phyloP scores from a whole-genome alignment of 2,113 vertebrate genomes.

The Melierax canorus region DNA sequence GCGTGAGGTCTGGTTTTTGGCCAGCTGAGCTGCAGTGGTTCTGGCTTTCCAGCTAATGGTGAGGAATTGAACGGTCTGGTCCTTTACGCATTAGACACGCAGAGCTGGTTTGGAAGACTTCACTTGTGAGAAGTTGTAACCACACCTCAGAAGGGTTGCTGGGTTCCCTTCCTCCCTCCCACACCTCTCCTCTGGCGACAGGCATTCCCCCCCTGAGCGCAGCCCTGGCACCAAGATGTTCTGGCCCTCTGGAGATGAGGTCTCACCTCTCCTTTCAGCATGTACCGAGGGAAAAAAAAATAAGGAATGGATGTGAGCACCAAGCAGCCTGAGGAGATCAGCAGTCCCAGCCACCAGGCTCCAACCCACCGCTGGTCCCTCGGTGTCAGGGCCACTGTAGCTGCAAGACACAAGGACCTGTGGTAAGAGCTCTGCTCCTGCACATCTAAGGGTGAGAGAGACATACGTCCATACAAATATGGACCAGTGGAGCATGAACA shows the following conservation, averaged over 20 bases:
- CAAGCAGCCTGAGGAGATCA: constrained; percentile 81
- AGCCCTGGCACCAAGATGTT: not conserved
- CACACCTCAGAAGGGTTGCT: not conserved
- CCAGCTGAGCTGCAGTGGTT: not conserved
- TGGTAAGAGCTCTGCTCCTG: not conserved
- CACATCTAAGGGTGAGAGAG: not conserved
- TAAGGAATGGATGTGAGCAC: constrained; percentile 88
- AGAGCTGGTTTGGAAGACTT: not conserved
- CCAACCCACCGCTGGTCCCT: constrained; percentile 92
- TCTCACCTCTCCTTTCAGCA: constrained; percentile 72
- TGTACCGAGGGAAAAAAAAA: constrained; percentile 89
- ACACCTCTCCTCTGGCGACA: not conserved
- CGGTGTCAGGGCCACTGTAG: constrained; percentile 69
- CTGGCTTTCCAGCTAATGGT: not conserved
- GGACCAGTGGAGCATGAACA: not conserved
- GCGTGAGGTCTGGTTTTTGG: not conserved
- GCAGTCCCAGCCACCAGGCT: constrained; percentile 96
- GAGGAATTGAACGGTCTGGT: not conserved
- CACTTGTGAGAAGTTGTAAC: not conserved
- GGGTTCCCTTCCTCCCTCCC: not conserved
- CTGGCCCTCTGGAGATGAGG: not conserved
- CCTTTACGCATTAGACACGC: not conserved
- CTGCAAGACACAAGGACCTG: constrained; percentile 31
- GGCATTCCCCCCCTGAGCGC: not conserved
- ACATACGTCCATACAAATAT: not conserved